Percentiles rank a stretch among this genome's conserved stretches.
Conservation (phyloP, 2,113 vertebrate species). For the Ovibos moschatus region DNA sequence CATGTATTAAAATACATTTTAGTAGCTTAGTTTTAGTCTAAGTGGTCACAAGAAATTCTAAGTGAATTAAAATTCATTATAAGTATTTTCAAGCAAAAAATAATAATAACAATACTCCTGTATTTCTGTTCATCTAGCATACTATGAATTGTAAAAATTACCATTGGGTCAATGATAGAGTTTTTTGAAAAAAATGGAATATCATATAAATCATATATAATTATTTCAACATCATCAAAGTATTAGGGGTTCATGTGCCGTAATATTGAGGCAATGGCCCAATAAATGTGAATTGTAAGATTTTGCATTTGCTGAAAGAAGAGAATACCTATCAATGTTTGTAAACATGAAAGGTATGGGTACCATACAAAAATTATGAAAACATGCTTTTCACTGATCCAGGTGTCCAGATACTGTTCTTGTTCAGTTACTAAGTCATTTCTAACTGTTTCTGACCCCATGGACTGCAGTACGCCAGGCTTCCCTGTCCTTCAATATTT, state of each 20-base stretch:
- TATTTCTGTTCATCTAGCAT: neutral
- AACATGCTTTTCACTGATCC: neutral
- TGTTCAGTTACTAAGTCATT: neutral
- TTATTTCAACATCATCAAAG: slow-evolving; percentile 3
- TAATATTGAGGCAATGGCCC: neutral
- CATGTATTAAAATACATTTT: neutral
- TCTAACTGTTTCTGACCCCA: neutral
- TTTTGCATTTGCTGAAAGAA: neutral
- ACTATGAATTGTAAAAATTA: slow-evolving; percentile 11
- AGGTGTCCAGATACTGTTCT: neutral
- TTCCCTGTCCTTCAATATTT: neutral
- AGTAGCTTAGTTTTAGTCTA: slow-evolving; percentile 1
- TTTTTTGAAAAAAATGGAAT: neutral
- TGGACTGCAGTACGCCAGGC: neutral
- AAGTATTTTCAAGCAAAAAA: slow-evolving; percentile 22
- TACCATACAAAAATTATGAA: neutral
- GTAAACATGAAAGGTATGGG: neutral
- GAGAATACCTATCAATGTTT: neutral
- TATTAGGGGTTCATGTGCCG: neutral
- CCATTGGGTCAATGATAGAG: neutral
- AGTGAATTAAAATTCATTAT: neutral
- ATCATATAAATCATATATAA: neutral
- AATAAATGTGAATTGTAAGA: neutral
- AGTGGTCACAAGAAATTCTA: neutral
- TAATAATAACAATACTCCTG: neutral